Evolutionary conservation across 2,888 invertebrate genomes (phyloP).

Genomic region (Rosalia funebris): DNA sequence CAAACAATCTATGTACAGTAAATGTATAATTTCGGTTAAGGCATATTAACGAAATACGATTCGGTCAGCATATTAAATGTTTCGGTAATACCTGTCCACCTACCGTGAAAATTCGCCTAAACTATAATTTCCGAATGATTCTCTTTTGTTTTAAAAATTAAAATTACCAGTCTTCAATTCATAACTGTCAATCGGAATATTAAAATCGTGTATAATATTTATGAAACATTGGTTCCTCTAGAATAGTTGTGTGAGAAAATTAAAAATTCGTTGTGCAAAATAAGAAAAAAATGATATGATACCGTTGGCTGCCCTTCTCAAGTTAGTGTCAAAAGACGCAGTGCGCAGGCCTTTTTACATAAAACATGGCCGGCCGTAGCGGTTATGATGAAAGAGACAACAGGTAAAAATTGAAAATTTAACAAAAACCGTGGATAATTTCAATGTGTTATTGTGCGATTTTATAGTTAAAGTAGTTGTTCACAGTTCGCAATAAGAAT

Average conservation of each 20-base stretch:
- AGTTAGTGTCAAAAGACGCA: slow-evolving; percentile 41
- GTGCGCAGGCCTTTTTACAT: slow-evolving; percentile 59
- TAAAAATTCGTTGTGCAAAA: slow-evolving; percentile 36
- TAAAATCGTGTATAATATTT: slow-evolving; percentile 7
- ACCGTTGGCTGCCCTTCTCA: slow-evolving; percentile 51
- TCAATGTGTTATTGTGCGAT: slow-evolving; percentile 26
- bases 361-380: slow-evolving; percentile 91
- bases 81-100: no score
- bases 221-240: slow-evolving; percentile 11
- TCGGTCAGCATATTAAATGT: no score
- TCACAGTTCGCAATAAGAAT: slow-evolving; percentile 11
- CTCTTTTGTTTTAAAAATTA: slow-evolving; percentile 23
- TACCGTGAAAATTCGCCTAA: slow-evolving; percentile 17
- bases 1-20: no score
- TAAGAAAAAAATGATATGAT: slow-evolving; percentile 49
- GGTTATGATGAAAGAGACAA: slow-evolving; percentile 83
- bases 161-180: slow-evolving; percentile 30
- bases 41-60: no score
- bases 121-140: slow-evolving; percentile 1
- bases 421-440: slow-evolving; percentile 32
- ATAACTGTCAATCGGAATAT: slow-evolving; percentile 24
- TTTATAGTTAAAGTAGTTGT: slow-evolving; percentile 8
- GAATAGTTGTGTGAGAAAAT: neutral
- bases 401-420: slow-evolving; percentile 70
- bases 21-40: no score